phyloP scores from a whole-genome alignment of 2,888 invertebrate species.

The Eilema griseolum region DNA sequence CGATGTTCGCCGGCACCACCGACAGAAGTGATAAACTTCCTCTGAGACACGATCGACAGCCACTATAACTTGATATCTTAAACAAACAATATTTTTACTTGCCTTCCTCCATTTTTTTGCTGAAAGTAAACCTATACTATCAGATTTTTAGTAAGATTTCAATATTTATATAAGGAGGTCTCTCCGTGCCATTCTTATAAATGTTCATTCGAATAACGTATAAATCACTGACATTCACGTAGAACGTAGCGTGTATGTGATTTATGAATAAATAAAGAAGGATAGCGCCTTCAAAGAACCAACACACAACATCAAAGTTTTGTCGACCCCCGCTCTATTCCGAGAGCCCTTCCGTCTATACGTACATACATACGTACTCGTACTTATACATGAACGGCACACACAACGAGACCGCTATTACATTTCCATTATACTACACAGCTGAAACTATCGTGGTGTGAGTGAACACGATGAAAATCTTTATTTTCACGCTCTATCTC shows the following conservation, averaged over 20 bases:
- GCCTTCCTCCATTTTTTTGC: neutral
- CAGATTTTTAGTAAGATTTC: constrained; percentile 18
- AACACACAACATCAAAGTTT: constrained; percentile 70
- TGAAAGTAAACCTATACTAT: neutral
- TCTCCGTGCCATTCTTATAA: constrained; percentile 4
- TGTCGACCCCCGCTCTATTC: constrained; percentile 79
- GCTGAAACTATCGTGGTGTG: constrained; percentile 79
- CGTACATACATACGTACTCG: constrained; percentile 41
- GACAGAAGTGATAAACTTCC: constrained; percentile 56
- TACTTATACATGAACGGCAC: constrained; percentile 69
- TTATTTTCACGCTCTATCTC: constrained; percentile 88
- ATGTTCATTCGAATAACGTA: constrained; percentile 7
- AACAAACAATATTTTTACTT: constrained; percentile 25
- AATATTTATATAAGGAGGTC: constrained; percentile 22
- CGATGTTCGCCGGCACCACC: constrained; percentile 56
- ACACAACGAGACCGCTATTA: constrained; percentile 70
- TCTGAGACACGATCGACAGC: constrained; percentile 55
- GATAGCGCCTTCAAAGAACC: constrained; percentile 64
- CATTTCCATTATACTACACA: constrained; percentile 65
- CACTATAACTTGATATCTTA: constrained; percentile 52
- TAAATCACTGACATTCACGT: neutral
- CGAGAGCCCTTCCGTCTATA: constrained; percentile 72
- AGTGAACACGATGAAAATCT: constrained; percentile 87
- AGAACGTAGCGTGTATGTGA: constrained; percentile 40
- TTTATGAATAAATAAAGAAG: constrained; percentile 66